Percentiles rank a stretch among this genome's conserved stretches.
These are phyloP conservation scores for Melipona bicolor DNA, from an alignment of 2,888 invertebrate species.

Conservation along the genomic window DNA sequence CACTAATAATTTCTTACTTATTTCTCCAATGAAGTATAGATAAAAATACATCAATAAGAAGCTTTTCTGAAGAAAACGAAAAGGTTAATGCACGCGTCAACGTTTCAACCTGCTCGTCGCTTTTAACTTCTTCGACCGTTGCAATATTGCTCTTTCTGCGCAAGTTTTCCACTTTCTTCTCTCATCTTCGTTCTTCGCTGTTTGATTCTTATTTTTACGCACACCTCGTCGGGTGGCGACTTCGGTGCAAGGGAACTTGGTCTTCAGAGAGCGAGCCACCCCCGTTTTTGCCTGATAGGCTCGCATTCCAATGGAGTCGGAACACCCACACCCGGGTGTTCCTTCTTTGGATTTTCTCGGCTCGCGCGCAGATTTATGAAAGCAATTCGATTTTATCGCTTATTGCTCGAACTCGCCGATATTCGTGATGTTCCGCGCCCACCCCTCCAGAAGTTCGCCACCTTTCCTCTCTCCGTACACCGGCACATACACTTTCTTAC, in stretches of 20 bases:
- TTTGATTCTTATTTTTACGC: neutral
- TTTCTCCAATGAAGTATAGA: no score
- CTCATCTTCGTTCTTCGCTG: neutral
- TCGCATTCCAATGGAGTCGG: slow-evolving; percentile 36
- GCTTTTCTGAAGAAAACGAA: no score
- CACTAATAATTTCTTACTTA: no score
- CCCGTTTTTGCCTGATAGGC: slow-evolving; percentile 29
- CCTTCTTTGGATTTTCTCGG: slow-evolving; percentile 55
- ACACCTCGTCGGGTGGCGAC: slow-evolving; percentile 11
- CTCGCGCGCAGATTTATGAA: slow-evolving; percentile 67
- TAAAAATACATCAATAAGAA: no score
- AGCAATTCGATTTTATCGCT: slow-evolving; percentile 75
- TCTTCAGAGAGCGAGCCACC: slow-evolving; percentile 7
- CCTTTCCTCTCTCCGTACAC: neutral
- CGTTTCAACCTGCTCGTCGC: neutral
- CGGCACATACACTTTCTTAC: neutral
- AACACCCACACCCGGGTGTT: slow-evolving; percentile 3
- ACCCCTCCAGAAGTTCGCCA: neutral
- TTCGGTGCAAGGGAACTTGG: slow-evolving; percentile 26
- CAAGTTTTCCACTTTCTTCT: neutral
- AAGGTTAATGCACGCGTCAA: neutral
- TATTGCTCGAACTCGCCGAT: slow-evolving; percentile 64
- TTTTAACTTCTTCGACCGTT: neutral
- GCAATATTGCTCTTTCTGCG: neutral
- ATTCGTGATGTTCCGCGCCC: slow-evolving; percentile 48